Conservation (phyloP, 1,140 invertebrate species). For the Sycophaga agraensis region DNA sequence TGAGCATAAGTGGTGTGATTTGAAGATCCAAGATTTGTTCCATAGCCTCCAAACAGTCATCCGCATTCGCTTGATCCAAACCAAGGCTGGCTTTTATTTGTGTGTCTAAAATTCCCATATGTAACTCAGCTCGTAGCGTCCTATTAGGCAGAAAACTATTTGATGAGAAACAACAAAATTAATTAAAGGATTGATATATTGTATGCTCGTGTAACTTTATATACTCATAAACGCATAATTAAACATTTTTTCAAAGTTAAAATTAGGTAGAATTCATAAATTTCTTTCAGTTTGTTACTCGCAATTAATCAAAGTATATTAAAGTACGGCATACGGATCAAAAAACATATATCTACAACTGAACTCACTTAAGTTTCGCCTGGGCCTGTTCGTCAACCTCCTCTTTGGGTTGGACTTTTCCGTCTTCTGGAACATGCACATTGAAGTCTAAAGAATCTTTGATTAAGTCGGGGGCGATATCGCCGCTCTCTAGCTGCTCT, state of each 20-base stretch:
- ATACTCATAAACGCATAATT: too few species aligned
- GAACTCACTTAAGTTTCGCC: conserved; percentile 44
- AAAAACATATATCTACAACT: too few species aligned
- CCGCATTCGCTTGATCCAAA: conserved; percentile 66
- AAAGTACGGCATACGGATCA: too few species aligned
- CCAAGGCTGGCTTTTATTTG: conserved; percentile 72
- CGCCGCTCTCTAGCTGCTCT: conserved; percentile 62
- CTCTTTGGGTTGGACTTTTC: conserved; percentile 50
- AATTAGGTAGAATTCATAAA: too few species aligned
- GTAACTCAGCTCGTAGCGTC: conserved; percentile 69
- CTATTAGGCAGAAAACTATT: conserved; percentile 35
- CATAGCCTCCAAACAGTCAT: conserved; percentile 64
- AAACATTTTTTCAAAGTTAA: too few species aligned
- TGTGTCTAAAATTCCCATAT: conserved; percentile 71
- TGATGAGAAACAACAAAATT: background rate
- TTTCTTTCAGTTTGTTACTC: too few species aligned
- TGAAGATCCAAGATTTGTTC: conserved; percentile 66
- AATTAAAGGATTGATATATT: too few species aligned
- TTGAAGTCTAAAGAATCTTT: conserved; percentile 63
- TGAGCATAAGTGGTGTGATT: conserved; percentile 75
- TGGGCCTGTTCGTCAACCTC: conserved; percentile 40
- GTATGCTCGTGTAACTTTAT: too few species aligned
- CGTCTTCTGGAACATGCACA: conserved; percentile 54
- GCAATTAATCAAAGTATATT: too few species aligned
- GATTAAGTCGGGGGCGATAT: conserved; percentile 62